Percentiles rank a stretch among this genome's conserved stretches.
Evolutionary conservation across 2,797 vertebrate genomes (phyloP).

Genomic region (Helarctos malayanus): DNA sequence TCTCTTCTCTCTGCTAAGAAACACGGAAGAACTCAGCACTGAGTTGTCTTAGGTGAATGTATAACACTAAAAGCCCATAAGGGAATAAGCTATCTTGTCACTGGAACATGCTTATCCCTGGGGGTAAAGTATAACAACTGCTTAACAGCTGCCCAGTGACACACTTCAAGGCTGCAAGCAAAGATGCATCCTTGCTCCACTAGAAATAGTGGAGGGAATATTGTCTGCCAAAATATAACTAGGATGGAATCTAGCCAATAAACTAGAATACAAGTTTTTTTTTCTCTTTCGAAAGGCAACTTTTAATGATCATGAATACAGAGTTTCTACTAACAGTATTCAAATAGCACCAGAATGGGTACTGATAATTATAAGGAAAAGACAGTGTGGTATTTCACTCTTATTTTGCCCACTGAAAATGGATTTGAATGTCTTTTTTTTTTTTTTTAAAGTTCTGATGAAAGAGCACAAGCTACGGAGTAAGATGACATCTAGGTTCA

Average conservation of each 20-base stretch:
- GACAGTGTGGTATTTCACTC: not conserved
- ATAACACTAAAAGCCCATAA: not conserved
- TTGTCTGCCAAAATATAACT: not conserved
- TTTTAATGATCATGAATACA: not conserved
- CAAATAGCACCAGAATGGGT: not conserved
- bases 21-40: not conserved
- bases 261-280: not conserved
- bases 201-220: slow-evolving; percentile 16
- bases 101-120: not conserved
- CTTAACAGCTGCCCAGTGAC: slow-evolving; percentile 44
- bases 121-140: not conserved
- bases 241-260: not conserved
- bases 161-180: slow-evolving; percentile 23
- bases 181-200: slow-evolving; percentile 15
- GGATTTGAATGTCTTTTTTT: not conserved
- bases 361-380: slow-evolving; percentile 43
- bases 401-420: slow-evolving; percentile 10
- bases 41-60: slow-evolving; percentile 10
- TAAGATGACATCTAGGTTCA: slow-evolving; percentile 9
- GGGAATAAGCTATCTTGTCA: slow-evolving; percentile 54
- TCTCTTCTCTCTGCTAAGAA: not conserved
- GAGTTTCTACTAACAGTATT: not conserved
- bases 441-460: slow-evolving; percentile 27
- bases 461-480: not conserved
- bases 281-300: not conserved